Conservation (phyloP, 2,797 vertebrate genomes). For the Lepilemur ruficaudatus region DNA sequence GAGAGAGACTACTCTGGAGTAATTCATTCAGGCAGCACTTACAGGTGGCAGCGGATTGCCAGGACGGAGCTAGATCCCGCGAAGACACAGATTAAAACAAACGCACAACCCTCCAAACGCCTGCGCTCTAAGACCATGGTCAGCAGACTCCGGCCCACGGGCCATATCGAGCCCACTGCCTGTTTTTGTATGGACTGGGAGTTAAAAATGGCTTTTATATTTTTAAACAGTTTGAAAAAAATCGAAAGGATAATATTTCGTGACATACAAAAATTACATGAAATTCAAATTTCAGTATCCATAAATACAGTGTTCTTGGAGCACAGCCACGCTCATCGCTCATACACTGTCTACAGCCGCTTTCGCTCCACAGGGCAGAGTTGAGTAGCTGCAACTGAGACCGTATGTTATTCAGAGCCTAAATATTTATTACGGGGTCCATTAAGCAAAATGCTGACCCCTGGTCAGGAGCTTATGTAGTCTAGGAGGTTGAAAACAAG, state of each 20-base stretch:
- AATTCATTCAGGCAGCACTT: background rate
- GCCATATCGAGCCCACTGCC: background rate
- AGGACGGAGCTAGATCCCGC: background rate
- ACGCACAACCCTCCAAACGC: background rate
- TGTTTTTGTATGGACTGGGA: background rate
- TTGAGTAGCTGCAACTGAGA: background rate
- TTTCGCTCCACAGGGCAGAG: background rate
- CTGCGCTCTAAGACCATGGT: background rate
- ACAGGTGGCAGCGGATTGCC: background rate
- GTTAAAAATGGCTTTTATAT: slow-evolving; percentile 48
- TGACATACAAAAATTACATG: slow-evolving; percentile 60
- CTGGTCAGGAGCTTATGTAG: background rate
- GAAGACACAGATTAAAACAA: background rate
- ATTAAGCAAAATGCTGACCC: background rate
- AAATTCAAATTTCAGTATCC: slow-evolving; percentile 71
- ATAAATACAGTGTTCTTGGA: slow-evolving; percentile 57
- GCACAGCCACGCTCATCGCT: slow-evolving; percentile 16
- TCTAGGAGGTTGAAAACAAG: background rate
- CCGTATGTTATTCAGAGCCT: background rate
- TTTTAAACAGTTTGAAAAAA: slow-evolving; percentile 52
- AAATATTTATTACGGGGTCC: background rate
- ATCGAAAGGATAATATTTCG: slow-evolving; percentile 59
- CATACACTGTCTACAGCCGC: background rate
- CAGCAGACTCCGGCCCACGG: background rate
- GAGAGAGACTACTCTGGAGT: background rate